Percentiles rank a stretch among this genome's conserved stretches.
These are phyloP conservation scores for Zophobas atratus DNA, from an alignment of 1,140 invertebrate genomes.

Conservation along the genomic window DNA sequence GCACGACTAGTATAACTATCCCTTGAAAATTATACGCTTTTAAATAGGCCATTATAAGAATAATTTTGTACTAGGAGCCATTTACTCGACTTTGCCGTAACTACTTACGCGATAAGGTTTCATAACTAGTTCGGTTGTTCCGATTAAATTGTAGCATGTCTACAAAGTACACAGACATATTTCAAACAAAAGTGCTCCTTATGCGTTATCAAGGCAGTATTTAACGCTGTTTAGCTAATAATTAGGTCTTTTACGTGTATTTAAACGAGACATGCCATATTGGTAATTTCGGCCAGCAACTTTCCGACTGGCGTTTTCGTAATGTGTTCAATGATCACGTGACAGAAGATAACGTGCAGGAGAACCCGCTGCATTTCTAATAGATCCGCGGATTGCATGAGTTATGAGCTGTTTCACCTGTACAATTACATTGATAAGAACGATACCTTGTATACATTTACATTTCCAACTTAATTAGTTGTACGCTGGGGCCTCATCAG, in stretches of 20 bases:
- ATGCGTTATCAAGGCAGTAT: neutral
- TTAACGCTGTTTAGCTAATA: neutral
- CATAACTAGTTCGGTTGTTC: neutral
- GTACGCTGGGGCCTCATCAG: too few species aligned
- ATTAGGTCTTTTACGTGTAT: neutral
- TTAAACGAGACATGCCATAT: neutral
- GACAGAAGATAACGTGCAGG: constrained; percentile 26
- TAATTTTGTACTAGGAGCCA: neutral
- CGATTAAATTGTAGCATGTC: neutral
- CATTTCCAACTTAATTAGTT: constrained; percentile 29
- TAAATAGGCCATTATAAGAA: neutral
- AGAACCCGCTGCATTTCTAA: constrained; percentile 34
- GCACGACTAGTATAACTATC: neutral
- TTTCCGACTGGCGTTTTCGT: neutral
- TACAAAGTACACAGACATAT: neutral
- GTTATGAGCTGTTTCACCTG: constrained; percentile 11
- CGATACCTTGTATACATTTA: constrained; percentile 32
- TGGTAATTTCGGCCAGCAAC: neutral
- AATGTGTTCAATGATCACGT: constrained; percentile 20
- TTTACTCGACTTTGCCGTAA: constrained; percentile 13
- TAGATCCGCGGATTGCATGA: constrained; percentile 42
- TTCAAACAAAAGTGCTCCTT: neutral
- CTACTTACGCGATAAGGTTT: constrained; percentile 28
- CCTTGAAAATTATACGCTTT: constrained; percentile 10
- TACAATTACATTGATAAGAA: constrained; percentile 30